phyloP scores from a whole-genome alignment of 2,113 vertebrate species.

The Centropus unirufus region DNA sequence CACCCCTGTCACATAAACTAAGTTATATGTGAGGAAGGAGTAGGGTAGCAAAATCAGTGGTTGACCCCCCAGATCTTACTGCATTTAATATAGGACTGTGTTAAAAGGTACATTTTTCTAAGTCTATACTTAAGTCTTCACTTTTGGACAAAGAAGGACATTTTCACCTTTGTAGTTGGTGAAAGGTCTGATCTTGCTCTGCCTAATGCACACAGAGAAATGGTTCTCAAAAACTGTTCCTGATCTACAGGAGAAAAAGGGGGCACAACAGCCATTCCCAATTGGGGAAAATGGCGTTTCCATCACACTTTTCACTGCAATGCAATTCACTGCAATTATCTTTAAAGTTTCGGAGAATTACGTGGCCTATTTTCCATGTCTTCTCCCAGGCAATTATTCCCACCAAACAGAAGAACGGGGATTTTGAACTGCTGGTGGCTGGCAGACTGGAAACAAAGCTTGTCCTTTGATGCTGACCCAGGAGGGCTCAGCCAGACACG shows the following conservation, averaged over 20 bases:
- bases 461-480: background rate
- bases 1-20: background rate
- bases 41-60: background rate
- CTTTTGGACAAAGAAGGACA: background rate
- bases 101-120: background rate
- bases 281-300: background rate
- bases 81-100: background rate
- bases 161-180: background rate
- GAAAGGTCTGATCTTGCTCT: background rate
- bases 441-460: background rate
- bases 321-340: background rate
- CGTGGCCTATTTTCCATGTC: rapidly evolving
- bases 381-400: background rate
- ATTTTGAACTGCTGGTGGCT: background rate
- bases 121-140: background rate
- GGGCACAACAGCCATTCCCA: background rate
- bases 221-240: background rate
- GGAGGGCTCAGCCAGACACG: background rate
- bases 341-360: background rate
- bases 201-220: background rate
- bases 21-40: background rate
- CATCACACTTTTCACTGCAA: background rate
- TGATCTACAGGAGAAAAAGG: background rate
- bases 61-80: background rate
- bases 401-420: background rate